Percentiles rank a stretch among this genome's conserved stretches.
Evolutionary conservation across 92 coral and sea anemone species (phyloP).

Genomic region (Pocillopora meandrina): DNA sequence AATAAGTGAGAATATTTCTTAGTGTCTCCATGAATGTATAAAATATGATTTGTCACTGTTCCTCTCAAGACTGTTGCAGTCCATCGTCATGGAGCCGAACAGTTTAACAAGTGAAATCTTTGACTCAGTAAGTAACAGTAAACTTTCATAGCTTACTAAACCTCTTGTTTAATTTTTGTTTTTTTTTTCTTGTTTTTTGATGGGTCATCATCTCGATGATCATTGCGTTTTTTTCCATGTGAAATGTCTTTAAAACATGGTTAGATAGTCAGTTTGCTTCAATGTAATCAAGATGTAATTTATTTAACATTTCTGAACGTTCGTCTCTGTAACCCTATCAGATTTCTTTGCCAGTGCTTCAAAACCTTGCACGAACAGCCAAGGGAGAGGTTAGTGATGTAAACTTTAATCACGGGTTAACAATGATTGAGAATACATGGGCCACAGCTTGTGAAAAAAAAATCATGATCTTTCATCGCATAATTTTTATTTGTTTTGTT

Average conservation of each 20-base stretch:
- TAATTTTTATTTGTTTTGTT: too few relatives aligned
- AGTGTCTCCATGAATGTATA: too few relatives aligned
- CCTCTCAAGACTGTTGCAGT: conserved; percentile 55
- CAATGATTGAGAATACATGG: too few relatives aligned
- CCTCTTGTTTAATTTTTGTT: neutral
- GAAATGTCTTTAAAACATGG: too few relatives aligned
- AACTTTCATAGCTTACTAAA: neutral
- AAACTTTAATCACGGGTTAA: neutral
- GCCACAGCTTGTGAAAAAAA: too few relatives aligned
- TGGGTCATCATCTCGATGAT: too few relatives aligned
- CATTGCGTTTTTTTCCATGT: too few relatives aligned
- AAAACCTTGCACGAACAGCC: conserved; percentile 46
- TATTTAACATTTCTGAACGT: neutral
- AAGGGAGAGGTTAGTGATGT: conserved; percentile 74
- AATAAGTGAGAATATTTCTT: too few relatives aligned
- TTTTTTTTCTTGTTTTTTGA: too few relatives aligned
- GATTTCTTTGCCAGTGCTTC: conserved; percentile 66
- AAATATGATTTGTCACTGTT: neutral
- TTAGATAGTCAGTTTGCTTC: too few relatives aligned
- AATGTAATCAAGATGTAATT: too few relatives aligned
- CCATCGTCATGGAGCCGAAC: conserved; percentile 83
- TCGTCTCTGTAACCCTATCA: conserved; percentile 9
- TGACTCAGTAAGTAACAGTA: conserved; percentile 56
- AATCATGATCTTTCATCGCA: too few relatives aligned
- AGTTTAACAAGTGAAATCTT: conserved; percentile 59